Evolutionary conservation across 2,888 invertebrate species (phyloP).

Genomic region (Trichopoda pennipes): DNA sequence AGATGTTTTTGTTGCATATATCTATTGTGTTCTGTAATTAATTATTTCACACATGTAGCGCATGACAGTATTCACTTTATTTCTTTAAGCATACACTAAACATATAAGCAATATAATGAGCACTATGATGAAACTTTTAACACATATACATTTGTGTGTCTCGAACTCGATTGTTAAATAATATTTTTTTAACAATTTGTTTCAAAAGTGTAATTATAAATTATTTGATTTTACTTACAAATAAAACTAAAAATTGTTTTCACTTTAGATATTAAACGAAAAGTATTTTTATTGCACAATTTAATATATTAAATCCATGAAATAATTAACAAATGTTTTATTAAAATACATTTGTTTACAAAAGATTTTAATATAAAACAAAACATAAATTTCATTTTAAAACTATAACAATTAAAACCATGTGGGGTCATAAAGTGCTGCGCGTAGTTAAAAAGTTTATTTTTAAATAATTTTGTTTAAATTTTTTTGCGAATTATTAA

Average conservation of each 20-base stretch:
- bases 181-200: too few relatives aligned
- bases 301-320: background rate
- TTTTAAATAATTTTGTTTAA: background rate
- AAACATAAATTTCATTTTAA: constrained; percentile 32
- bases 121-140: background rate
- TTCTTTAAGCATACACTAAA: background rate
- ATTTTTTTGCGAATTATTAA: background rate
- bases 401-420: constrained; percentile 27
- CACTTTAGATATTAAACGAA: constrained; percentile 10
- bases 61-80: too few relatives aligned
- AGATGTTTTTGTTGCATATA: too few relatives aligned
- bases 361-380: constrained; percentile 16
- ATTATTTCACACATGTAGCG: too few relatives aligned
- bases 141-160: background rate
- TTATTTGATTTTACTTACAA: background rate
- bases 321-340: background rate
- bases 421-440: background rate
- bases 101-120: background rate
- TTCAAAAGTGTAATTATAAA: too few relatives aligned
- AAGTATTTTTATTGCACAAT: constrained; percentile 6
- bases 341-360: constrained; percentile 7
- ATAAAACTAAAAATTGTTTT: background rate
- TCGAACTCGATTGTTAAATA: too few relatives aligned
- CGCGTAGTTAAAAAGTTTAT: constrained; percentile 3
- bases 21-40: too few relatives aligned